Evolutionary conservation across 2,113 vertebrate genomes (phyloP).

Genomic region (Pseudorhombus dupliciocellatus): DNA sequence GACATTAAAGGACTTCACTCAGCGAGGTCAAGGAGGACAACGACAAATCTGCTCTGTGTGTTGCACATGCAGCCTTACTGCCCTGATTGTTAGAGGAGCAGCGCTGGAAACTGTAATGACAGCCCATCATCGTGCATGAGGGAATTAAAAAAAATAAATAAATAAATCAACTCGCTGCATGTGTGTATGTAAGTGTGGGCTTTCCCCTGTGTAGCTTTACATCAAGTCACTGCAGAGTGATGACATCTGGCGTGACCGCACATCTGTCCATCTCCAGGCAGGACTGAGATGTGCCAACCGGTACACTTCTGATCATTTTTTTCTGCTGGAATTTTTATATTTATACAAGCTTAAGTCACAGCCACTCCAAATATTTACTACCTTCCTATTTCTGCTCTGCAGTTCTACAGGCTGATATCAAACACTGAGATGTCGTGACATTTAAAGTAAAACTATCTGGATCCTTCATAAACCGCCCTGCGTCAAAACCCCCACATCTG

Average conservation of each 20-base stretch:
- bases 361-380: background rate
- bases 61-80: constrained; percentile 42
- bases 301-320: background rate
- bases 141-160: constrained; percentile 8
- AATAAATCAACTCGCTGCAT: background rate
- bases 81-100: constrained; percentile 25
- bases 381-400: background rate
- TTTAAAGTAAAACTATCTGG: background rate
- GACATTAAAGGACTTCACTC: background rate
- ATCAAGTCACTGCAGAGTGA: constrained; percentile 41
- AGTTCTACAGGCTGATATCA: background rate
- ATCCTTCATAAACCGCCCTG: background rate
- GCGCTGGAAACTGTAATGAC: constrained; percentile 38
- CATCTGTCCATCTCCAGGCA: constrained; percentile 52
- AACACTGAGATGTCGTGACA: background rate
- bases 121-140: constrained; percentile 52
- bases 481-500: background rate
- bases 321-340: background rate
- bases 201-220: constrained; percentile 7
- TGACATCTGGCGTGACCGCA: constrained; percentile 54
- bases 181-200: constrained; percentile 18
- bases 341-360: background rate
- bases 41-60: constrained; percentile 32
- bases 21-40: background rate
- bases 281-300: constrained; percentile 7